These are phyloP conservation scores for Bubalus kerabau DNA, from an alignment of 2,113 vertebrate genomes.

Conservation along the genomic window DNA sequence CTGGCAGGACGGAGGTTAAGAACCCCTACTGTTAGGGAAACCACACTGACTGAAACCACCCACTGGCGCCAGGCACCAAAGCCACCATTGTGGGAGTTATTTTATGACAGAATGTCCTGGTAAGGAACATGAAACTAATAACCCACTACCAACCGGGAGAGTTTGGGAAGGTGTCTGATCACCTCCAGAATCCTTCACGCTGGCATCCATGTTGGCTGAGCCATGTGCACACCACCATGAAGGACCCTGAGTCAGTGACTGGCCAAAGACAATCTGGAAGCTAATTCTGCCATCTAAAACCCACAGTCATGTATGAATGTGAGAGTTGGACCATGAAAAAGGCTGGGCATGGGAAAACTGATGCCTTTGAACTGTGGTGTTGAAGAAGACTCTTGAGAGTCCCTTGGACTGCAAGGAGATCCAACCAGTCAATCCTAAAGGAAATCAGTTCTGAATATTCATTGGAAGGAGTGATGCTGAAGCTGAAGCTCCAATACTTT, in stretches of 20 bases:
- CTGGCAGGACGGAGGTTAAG: background rate
- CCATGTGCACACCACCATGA: rapidly evolving
- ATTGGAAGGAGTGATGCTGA: background rate
- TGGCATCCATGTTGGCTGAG: background rate
- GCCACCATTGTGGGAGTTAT: background rate
- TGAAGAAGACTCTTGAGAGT: background rate
- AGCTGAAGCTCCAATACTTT: background rate
- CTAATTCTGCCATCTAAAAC: background rate
- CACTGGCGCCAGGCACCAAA: background rate
- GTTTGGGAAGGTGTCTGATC: background rate
- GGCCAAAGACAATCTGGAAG: background rate
- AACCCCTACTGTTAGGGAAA: background rate
- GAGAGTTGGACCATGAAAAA: background rate
- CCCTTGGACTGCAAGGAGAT: background rate
- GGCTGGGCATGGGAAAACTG: background rate
- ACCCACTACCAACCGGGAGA: background rate
- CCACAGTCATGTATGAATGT: background rate
- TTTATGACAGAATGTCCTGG: background rate
- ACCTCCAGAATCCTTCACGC: background rate
- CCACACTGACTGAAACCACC: background rate
- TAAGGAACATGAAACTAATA: background rate
- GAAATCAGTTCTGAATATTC: background rate
- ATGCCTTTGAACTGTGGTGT: background rate
- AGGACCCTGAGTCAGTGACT: background rate
- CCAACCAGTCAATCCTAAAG: background rate